phyloP scores from a whole-genome alignment of 1,140 invertebrate species.

The Papilio aristodemus region DNA sequence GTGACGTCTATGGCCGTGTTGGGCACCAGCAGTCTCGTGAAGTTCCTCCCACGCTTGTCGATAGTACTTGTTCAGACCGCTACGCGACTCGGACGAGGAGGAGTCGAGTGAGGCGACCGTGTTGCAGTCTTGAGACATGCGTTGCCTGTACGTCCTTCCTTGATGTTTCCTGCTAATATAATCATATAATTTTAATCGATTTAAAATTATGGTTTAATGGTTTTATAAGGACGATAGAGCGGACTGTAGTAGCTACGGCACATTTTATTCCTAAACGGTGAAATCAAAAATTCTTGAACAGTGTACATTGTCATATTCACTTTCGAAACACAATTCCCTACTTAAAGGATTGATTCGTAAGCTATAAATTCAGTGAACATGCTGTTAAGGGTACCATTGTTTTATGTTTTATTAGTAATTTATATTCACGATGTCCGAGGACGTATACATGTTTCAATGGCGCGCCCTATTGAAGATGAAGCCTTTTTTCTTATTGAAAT shows the following conservation, averaged over 20 bases:
- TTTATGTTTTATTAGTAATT: too few species aligned
- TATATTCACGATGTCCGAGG: too few species aligned
- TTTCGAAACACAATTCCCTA: too few species aligned
- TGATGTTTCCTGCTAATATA: constrained; percentile 78
- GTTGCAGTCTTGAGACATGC: constrained; percentile 92
- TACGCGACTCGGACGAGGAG: constrained; percentile 90
- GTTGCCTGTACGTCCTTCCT: constrained; percentile 91
- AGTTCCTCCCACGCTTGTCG: constrained; percentile 95
- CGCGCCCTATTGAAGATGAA: too few species aligned
- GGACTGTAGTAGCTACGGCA: not conserved
- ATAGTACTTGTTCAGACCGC: constrained; percentile 91
- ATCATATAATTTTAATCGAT: not conserved
- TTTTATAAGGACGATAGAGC: not conserved
- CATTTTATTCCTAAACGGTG: not conserved
- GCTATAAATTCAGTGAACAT: too few species aligned
- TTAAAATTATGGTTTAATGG: not conserved
- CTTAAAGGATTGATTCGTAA: too few species aligned
- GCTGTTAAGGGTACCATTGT: too few species aligned
- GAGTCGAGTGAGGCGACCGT: constrained; percentile 93
- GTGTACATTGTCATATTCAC: not conserved
- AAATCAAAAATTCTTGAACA: not conserved
- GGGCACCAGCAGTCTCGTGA: constrained; percentile 88
- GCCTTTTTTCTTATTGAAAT: too few species aligned
- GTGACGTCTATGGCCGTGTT: constrained; percentile 65
- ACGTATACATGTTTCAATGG: too few species aligned